A percentile compares a stretch with the other conserved stretches of the same genome.
Evolutionary conservation across 2,113 vertebrate species (phyloP).

Genomic region (Scytalopus superciliaris): DNA sequence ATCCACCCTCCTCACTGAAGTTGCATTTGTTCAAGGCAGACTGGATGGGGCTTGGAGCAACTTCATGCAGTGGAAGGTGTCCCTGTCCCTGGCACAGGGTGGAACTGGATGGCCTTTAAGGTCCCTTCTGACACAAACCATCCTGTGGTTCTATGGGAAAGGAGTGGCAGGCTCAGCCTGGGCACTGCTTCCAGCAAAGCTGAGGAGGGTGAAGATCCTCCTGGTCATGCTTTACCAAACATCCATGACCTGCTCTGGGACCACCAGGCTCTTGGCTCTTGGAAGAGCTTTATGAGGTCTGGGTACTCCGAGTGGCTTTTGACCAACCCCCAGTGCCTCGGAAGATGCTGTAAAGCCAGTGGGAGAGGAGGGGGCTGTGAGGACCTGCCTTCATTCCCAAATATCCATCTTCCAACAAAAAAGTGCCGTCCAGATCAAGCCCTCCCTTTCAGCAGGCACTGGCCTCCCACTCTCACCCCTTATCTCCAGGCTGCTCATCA

Average conservation of each 20-base stretch:
- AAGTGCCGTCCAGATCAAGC: not conserved
- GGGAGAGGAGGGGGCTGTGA: not conserved
- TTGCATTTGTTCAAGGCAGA: not conserved
- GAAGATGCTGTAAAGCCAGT: not conserved
- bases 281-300: not conserved
- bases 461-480: not conserved
- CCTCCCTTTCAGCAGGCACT: not conserved
- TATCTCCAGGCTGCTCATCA: not conserved
- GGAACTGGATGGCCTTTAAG: not conserved
- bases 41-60: accelerated
- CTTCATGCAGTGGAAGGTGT: not conserved
- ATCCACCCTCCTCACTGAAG: not conserved
- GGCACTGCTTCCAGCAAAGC: not conserved
- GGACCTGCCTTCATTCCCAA: not conserved
- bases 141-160: not conserved
- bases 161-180: not conserved
- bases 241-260: not conserved
- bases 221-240: accelerated
- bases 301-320: not conserved
- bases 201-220: not conserved
- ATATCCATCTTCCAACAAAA: not conserved
- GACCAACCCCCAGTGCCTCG: not conserved
- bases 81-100: not conserved
- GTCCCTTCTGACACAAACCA: not conserved
- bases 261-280: no score